Evolutionary conservation across 2,888 invertebrate species (phyloP), one percentile per base, ranked within the genome.

Genomic region (Cephus pygmeus): DNA sequence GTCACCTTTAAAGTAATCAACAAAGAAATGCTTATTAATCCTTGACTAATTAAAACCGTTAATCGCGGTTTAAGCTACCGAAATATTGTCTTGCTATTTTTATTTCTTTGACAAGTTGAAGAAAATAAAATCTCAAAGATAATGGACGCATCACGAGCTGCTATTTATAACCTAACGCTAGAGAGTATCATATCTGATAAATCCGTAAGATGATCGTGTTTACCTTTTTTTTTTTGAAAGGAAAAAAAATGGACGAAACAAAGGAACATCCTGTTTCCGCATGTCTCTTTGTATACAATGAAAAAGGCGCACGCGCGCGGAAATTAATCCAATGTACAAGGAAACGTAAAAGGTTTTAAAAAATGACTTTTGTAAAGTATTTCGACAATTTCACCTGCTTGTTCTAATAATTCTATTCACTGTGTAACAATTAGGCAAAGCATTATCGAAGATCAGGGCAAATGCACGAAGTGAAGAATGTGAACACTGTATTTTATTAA

Each of bases 401-500:
- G 9, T 9, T 56, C 23, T 23, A 56, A 56, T 56, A 56, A 56
- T 56, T 56, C 56, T 56, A 56, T 23, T 56, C 56, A 56, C 23
- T 56, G 56, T 56, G 56, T 56, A 56, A 56, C 56, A 56, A 56
- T 23, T 56, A 56, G 9, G 9, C 56, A 56, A 56, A 23, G 56
- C 56, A 23, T 56, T 56, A 56, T 56, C 56, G 71, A 83, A 81
- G 81, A 81, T 56, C n/a, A 33, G 74, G 81, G 82, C 82, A 85
- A 86, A 86, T 86, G 86, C 85, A 87, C 84, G 84, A 88, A 85
- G 81, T 84, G 84, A 83, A 85, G 80, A 87, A 88, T 87, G 82
- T 87, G 86, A 88, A 86, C 85, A 87, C 84, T 89, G 85, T 86
- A 87, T 88, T 88, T 89, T 88, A 88, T 88, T 88, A 87, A 85